Evolutionary conservation across 23 tunicate genomes (phyloP).

Genomic region (Styela clava): DNA sequence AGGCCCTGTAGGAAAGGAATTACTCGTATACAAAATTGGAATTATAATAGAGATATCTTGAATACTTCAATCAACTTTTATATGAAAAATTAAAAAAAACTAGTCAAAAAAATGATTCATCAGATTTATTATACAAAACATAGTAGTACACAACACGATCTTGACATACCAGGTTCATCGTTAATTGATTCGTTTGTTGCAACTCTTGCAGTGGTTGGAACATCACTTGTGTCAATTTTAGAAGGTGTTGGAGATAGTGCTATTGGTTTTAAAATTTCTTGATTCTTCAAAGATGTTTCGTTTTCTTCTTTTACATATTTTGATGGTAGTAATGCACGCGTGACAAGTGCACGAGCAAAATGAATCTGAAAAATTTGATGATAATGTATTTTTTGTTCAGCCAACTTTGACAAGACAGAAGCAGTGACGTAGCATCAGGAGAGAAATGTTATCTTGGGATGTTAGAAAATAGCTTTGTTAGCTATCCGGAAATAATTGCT

Average conservation of each 20-base stretch:
- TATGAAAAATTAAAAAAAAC: not conserved
- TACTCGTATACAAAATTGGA: no score
- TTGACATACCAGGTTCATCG: not conserved
- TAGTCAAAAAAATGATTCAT: not conserved
- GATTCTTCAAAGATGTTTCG: not conserved
- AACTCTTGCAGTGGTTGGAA: not conserved
- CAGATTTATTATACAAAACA: not conserved
- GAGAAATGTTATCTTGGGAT: no score
- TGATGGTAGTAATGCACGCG: constrained; percentile 20
- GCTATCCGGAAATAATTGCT: no score
- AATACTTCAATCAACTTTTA: no score
- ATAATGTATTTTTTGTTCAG: not conserved
- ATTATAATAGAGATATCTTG: no score
- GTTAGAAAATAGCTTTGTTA: no score
- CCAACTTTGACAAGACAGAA: not conserved
- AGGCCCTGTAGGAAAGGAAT: not conserved
- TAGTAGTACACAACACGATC: not conserved
- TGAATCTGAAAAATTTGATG: constrained; percentile 44
- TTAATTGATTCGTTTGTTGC: not conserved
- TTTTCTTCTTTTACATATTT: not conserved
- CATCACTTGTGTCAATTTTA: not conserved
- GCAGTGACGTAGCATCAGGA: no score
- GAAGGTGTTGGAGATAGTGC: not conserved
- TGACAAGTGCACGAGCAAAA: constrained; percentile 38
- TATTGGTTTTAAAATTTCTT: not conserved